These are phyloP conservation scores for Therioaphis trifolii DNA, from an alignment of 2,888 invertebrate genomes.

Conservation along the genomic window DNA sequence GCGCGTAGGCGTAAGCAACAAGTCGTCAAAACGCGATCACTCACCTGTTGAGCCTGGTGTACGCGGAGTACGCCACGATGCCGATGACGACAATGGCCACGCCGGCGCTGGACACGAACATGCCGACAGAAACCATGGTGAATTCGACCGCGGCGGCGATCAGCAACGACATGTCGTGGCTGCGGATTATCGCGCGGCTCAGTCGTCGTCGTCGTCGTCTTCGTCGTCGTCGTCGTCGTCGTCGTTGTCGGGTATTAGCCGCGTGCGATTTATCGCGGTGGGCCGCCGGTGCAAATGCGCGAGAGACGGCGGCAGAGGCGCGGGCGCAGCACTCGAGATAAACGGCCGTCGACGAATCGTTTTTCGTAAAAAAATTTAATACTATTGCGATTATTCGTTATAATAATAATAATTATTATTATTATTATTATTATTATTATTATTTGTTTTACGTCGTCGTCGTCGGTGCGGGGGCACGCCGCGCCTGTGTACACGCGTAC, in stretches of 20 bases:
- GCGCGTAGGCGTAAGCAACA: too few relatives aligned
- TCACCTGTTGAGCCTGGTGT: slow-evolving; percentile 39
- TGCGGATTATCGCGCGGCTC: neutral
- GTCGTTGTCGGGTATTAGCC: too few relatives aligned
- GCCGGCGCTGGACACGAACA: slow-evolving; percentile 58
- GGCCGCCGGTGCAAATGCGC: neutral
- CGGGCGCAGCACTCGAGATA: neutral
- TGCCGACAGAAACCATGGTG: slow-evolving; percentile 58
- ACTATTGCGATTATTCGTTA: too few relatives aligned
- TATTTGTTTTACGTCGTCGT: too few relatives aligned
- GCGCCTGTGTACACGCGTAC: too few relatives aligned
- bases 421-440: too few relatives aligned
- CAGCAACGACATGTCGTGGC: too few relatives aligned
- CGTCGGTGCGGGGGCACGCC: too few relatives aligned
- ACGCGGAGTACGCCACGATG: slow-evolving; percentile 32
- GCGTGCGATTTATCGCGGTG: neutral
- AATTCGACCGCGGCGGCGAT: slow-evolving; percentile 25
- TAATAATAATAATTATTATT: too few relatives aligned
- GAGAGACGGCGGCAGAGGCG: neutral
- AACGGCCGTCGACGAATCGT: neutral
- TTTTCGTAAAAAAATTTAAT: neutral
- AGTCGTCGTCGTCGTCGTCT: neutral
- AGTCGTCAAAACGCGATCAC: neutral
- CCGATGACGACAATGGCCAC: slow-evolving; percentile 39
- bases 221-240: too few relatives aligned